Evolutionary conservation across 2,888 invertebrate species (phyloP), one percentile per base, ranked within the genome.

Genomic region (Dusona sp.): DNA sequence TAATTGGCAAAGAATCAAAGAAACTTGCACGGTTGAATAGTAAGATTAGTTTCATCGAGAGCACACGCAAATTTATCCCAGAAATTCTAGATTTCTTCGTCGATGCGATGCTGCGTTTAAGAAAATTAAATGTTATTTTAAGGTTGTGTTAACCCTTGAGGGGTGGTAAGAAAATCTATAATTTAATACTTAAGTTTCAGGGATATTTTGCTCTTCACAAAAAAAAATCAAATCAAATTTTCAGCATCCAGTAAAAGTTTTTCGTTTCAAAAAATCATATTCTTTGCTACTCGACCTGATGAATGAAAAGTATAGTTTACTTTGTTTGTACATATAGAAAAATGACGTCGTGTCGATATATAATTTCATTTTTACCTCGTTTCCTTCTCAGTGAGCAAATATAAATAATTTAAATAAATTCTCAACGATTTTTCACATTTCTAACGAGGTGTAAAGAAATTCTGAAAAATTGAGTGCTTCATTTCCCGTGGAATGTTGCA

Each of bases 1-100:
- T 77, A 73, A 85, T 85, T 85, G 85, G 85, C 85, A 82, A 29
- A 85, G 78, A 78, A 81, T 85, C 85, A 85, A 85, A 79, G 67
- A 74, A 67, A 22, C 36, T 70, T n/a, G 48, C 54, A 65, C 72
- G 65, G 19, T 77, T 65, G 54, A 72, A 70, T 57, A 25, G 64
- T 38, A 22, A 33, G 51, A 78, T 33, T 57, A 67, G 61, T 72
- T 85, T 33, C 51, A n/a, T 36, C 75, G 36, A 16, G 29, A 51
- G 22, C 4, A 19, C 36, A 33, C 8, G 13, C n/a, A n/a, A 65
- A 13, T 65, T 68, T 22, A 61, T 78, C 33, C 65, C 57, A 38
- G 57, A 61, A 65, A 81, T 78, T 70, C 36, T n/a, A 48, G 19
- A 48, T 19, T 48, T 48, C n/a, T 4, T 19, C 19, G 6, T 19